Evolutionary conservation across 1,140 invertebrate species (phyloP).

Genomic region (Zaprionus tsacasi): DNA sequence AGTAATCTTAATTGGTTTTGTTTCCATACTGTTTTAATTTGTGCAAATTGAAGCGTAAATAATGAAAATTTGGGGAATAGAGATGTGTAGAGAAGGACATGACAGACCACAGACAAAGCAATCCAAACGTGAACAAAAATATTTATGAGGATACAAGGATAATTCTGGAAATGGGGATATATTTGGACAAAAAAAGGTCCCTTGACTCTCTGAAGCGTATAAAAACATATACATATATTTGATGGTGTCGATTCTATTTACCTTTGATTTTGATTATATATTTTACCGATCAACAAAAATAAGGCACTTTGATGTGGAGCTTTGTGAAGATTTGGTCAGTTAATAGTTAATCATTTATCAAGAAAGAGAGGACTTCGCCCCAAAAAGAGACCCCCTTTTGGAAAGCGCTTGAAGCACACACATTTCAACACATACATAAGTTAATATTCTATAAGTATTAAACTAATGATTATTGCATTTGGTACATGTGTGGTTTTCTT

Average conservation of each 20-base stretch:
- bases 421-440: slow-evolving; percentile 46
- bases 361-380: slow-evolving; percentile 1
- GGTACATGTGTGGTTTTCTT: slow-evolving; percentile 30
- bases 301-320: slow-evolving; percentile 15
- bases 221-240: slow-evolving; percentile 32
- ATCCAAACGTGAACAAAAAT: slow-evolving; percentile 30
- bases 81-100: slow-evolving; percentile 18
- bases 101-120: slow-evolving; percentile 36
- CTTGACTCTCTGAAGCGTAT: slow-evolving; percentile 23
- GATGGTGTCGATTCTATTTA: slow-evolving; percentile 33
- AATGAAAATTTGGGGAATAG: slow-evolving; percentile 4
- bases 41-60: slow-evolving; percentile 8
- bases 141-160: slow-evolving; percentile 30
- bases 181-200: slow-evolving; percentile 17
- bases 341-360: slow-evolving; percentile 15
- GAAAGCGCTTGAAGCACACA: slow-evolving; percentile 47
- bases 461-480: slow-evolving; percentile 47
- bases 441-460: slow-evolving; percentile 35
- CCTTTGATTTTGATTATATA: slow-evolving; percentile 16
- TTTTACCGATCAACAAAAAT: slow-evolving; percentile 7
- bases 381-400: slow-evolving; percentile 37
- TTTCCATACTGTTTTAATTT: not conserved
- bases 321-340: slow-evolving; percentile 16
- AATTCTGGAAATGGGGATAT: slow-evolving; percentile 15
- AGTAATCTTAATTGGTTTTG: not conserved